Evolutionary conservation across 2,888 invertebrate genomes (phyloP), one percentile per base, ranked within the genome.

Genomic region (Eupithecia vulgata): DNA sequence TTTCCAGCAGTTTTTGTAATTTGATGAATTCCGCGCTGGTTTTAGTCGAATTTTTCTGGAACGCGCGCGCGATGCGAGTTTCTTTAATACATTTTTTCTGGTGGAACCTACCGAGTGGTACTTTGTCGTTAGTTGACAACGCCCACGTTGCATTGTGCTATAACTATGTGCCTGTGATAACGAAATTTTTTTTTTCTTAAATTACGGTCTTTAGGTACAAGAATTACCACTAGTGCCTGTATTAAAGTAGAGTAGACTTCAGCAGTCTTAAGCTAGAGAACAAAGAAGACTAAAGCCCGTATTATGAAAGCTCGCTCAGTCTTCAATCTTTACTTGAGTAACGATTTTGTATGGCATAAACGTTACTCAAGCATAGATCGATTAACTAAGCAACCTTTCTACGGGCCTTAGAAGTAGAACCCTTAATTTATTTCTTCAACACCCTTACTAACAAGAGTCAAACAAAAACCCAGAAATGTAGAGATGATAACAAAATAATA

Each of bases 1-100:
- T 81, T 82, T 80, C 79, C 77, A 75, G 71, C 76, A 79, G 81
- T 81, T 81, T 80, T 78, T 78, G 78, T 83, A 83, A 84, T 84
- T 81, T 82, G 81, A 82, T 79, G 81, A 78, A 83, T 82, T 78
- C 74, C 76, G 76, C 70, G 69, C 73, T 45, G 73, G 61, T 74
- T 78, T 71, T 70, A 62, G 71, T 68, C 70, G 67, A 34, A 37
- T 72, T 76, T 76, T 74, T 74, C 73, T 69, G 72, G 70, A 76
- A 17, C 72, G 64, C 57, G 57, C 75, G 67, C 37, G 68, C 6
- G 35, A 13, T 57, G 35, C 35, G 45, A 21, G 62, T 48, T 62
- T 35, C 59, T 48, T 48, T 52, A 7, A 68, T 59, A 59, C 13
- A 21, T 52, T 52, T 48, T 59, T 59, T 59, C 30, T 59, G 30